These are phyloP conservation scores for Malachius bipustulatus DNA, from an alignment of 2,888 invertebrate genomes.

Conservation along the genomic window DNA sequence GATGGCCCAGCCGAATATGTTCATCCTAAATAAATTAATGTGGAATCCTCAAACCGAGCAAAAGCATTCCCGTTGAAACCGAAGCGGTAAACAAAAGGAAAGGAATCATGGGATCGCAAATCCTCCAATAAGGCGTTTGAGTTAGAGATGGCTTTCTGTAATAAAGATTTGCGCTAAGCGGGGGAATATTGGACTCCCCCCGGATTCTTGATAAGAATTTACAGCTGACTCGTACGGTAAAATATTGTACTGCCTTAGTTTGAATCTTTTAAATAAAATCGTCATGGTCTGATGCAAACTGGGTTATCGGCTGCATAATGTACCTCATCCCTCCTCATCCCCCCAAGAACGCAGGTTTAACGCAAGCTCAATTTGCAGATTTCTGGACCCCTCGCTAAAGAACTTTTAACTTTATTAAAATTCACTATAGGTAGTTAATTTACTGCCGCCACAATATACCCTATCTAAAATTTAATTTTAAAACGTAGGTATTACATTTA, in stretches of 20 bases:
- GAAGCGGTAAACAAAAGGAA: not conserved
- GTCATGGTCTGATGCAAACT: constrained; percentile 20
- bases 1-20: no score
- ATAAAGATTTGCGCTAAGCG: constrained; percentile 29
- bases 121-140: constrained; percentile 28
- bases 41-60: no score
- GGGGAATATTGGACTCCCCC: constrained; percentile 24
- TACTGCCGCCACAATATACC: no score
- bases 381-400: constrained; percentile 9
- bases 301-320: constrained; percentile 21
- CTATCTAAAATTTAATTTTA: no score
- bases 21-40: no score
- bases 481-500: no score
- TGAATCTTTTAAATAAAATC: constrained; percentile 25
- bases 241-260: constrained; percentile 22
- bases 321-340: constrained; percentile 12
- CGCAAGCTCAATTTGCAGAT: constrained; percentile 19
- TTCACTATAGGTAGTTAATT: no score
- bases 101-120: constrained; percentile 23
- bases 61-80: no score
- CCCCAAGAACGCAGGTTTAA: no score
- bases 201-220: constrained; percentile 27
- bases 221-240: constrained; percentile 23
- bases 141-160: constrained; percentile 28
- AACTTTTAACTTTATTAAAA: constrained; percentile 17